Evolutionary conservation across 2,888 invertebrate genomes (phyloP).

Genomic region (Drosophila setosimentum): DNA sequence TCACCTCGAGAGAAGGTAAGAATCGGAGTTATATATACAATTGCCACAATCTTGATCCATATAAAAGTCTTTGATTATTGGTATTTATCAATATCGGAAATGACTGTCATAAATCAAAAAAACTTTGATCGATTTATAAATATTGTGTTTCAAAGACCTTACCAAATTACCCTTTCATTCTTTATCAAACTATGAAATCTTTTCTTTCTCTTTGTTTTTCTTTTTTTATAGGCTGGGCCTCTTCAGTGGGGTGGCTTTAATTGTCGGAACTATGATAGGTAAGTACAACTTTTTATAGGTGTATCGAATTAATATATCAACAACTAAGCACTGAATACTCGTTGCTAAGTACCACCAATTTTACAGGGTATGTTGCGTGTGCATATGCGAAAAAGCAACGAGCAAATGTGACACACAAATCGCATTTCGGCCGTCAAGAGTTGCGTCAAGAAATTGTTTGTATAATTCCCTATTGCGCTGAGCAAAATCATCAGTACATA

Average conservation of each 20-base stretch:
- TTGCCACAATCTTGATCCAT: not conserved
- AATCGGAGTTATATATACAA: not conserved
- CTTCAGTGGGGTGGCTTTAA: slow-evolving; percentile 99
- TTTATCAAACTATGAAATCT: not conserved
- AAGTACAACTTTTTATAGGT: slow-evolving; percentile 73
- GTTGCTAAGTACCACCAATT: not conserved
- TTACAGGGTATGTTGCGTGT: slow-evolving; percentile 3
- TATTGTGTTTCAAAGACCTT: not conserved
- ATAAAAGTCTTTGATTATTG: not conserved
- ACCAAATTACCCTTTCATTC: not conserved
- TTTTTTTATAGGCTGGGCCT: slow-evolving; percentile 93
- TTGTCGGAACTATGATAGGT: slow-evolving; percentile 99
- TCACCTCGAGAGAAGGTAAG: slow-evolving; percentile 97
- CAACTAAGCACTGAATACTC: not conserved
- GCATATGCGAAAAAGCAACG: not conserved
- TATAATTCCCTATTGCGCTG: slow-evolving; percentile 3
- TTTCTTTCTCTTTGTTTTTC: not conserved
- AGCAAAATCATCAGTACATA: not conserved
- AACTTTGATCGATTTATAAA: too few species aligned
- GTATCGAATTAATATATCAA: not conserved
- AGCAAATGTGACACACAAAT: slow-evolving; percentile 1
- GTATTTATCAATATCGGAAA: not conserved
- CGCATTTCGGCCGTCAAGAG: not conserved
- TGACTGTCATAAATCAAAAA: not conserved
- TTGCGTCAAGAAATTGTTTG: slow-evolving; percentile 2